Conservation (phyloP, 2,113 vertebrate species). For the Dromiciops gliroides region DNA sequence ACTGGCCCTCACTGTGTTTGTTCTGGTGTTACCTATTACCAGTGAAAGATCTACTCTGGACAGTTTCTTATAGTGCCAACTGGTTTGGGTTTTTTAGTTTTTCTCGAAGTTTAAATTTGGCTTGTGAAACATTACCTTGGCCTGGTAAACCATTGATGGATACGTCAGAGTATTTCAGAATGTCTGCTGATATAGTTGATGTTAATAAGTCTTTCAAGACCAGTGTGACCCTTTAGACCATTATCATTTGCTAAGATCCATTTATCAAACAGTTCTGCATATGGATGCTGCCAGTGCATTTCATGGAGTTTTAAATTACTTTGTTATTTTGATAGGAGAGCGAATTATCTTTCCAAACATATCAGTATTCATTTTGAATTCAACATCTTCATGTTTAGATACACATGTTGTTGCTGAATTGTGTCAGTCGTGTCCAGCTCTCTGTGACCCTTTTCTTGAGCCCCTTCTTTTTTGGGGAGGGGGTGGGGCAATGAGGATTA, state of each 20-base stretch:
- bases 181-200: slow-evolving; percentile 48
- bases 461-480: too few species aligned
- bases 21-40: neutral
- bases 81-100: slow-evolving; percentile 43
- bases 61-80: slow-evolving; percentile 8
- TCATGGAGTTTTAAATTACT: neutral
- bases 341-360: slow-evolving; percentile 10
- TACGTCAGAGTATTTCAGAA: slow-evolving; percentile 59
- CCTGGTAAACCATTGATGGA: slow-evolving; percentile 49
- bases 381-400: slow-evolving; percentile 4
- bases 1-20: neutral
- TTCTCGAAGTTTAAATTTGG: slow-evolving; percentile 58
- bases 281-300: neutral
- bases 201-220: slow-evolving; percentile 35
- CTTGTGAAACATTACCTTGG: slow-evolving; percentile 60
- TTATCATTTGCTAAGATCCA: slow-evolving; percentile 29
- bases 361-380: slow-evolving; percentile 36
- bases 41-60: slow-evolving; percentile 25
- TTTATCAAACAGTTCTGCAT: slow-evolving; percentile 31
- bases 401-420: neutral
- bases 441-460: too few species aligned
- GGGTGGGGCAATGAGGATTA: too few species aligned
- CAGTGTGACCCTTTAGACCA: slow-evolving; percentile 55
- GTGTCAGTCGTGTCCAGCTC: too few species aligned
- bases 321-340: slow-evolving; percentile 35